Percentiles rank a stretch among this genome's conserved stretches.
Evolutionary conservation across 2,888 invertebrate species (phyloP).

Genomic region (Polietes domitor): DNA sequence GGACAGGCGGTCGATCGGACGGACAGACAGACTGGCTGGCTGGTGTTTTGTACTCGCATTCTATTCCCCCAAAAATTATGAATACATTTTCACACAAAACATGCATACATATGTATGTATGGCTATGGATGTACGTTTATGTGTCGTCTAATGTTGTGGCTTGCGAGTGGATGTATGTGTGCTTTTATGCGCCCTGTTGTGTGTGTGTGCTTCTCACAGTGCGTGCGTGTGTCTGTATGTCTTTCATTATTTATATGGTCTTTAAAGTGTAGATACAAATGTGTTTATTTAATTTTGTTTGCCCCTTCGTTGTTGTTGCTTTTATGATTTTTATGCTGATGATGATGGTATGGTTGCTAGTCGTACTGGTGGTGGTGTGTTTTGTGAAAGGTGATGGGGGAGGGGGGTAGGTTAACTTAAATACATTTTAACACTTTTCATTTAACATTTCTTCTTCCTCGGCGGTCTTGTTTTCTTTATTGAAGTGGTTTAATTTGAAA

Average conservation of each 20-base stretch:
- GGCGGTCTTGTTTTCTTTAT: constrained; percentile 35
- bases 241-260: constrained; percentile 59
- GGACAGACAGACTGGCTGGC: not conserved
- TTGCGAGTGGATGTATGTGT: not conserved
- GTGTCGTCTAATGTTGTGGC: constrained; percentile 1
- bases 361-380: not conserved
- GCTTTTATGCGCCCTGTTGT: not conserved
- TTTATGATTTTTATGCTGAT: constrained; percentile 15
- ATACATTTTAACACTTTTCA: constrained; percentile 57
- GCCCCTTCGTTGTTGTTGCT: constrained; percentile 15
- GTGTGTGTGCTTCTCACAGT: not conserved
- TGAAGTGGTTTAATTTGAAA: constrained; percentile 50
- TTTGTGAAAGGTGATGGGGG: not conserved
- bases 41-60: constrained; percentile 6
- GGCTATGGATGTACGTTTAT: not conserved
- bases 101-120: not conserved
- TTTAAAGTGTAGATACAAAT: constrained; percentile 53
- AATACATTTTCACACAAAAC: constrained; percentile 22
- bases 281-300: constrained; percentile 58
- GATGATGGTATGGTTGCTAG: not conserved
- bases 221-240: constrained; percentile 20
- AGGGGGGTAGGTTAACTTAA: constrained; percentile 47
- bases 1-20: not conserved
- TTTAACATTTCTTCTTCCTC: constrained; percentile 22
- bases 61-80: constrained; percentile 18